Conservation (phyloP, 92 coral and sea anemone species). For the Paragorgia papillata region DNA sequence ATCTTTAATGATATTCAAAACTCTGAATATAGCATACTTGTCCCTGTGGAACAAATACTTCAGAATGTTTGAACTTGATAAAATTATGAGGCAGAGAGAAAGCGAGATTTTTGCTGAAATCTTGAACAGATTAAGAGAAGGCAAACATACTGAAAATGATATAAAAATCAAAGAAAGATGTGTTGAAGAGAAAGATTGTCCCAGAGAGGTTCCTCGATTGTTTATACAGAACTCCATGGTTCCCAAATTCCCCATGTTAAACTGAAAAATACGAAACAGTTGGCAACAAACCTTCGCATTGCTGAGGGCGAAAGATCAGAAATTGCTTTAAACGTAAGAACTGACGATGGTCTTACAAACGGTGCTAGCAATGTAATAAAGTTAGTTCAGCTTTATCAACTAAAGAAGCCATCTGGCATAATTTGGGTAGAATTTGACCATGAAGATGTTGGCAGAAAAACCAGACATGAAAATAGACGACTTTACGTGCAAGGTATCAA, state of each 20-base stretch:
- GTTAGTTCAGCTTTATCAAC: conserved; percentile 19
- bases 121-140: too few relatives aligned
- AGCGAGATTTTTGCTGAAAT: too few relatives aligned
- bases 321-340: conserved; percentile 9
- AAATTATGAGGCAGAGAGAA: too few relatives aligned
- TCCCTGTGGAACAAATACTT: too few relatives aligned
- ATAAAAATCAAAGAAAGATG: too few relatives aligned
- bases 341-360: conserved; percentile 44
- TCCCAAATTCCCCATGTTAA: conserved; percentile 16
- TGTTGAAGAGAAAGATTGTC: too few relatives aligned
- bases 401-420: conserved; percentile 24
- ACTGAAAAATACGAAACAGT: conserved; percentile 41
- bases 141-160: too few relatives aligned
- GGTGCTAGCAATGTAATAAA: conserved; percentile 50
- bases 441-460: conserved; percentile 42
- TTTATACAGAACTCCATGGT: too few relatives aligned
- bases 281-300: not conserved
- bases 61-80: too few relatives aligned
- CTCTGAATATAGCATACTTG: too few relatives aligned
- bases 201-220: too few relatives aligned
- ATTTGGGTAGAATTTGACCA: conserved; percentile 59
- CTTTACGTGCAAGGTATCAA: conserved; percentile 23
- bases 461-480: conserved; percentile 44
- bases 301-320: conserved; percentile 32
- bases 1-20: too few relatives aligned